Evolutionary conservation across 2,797 vertebrate genomes (phyloP).

Genomic region (Tauraco hartlaubi): DNA sequence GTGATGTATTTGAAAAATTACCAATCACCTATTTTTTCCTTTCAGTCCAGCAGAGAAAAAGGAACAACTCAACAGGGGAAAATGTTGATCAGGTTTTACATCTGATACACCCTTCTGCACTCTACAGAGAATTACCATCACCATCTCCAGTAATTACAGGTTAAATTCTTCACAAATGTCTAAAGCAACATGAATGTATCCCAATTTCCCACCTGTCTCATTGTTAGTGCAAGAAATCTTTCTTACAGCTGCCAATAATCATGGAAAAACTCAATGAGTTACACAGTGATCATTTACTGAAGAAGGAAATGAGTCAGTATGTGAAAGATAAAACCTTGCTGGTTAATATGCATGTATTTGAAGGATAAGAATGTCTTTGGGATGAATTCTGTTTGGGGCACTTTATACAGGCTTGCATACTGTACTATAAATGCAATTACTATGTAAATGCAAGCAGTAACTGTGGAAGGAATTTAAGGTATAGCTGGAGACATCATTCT

Average conservation of each 20-base stretch:
- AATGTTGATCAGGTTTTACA: background rate
- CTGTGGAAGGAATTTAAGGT: background rate
- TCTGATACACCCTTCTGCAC: background rate
- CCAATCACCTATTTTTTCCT: background rate
- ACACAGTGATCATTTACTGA: background rate
- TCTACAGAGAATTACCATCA: background rate
- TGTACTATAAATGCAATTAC: constrained; percentile 28
- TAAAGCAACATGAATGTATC: background rate
- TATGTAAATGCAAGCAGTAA: background rate
- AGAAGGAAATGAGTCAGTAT: background rate
- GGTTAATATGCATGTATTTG: background rate
- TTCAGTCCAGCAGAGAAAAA: background rate
- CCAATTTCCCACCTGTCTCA: background rate
- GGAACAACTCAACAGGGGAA: background rate
- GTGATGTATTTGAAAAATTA: background rate
- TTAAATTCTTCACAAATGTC: background rate
- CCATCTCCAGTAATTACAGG: background rate
- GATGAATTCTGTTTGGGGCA: background rate
- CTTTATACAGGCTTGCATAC: background rate
- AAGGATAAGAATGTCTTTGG: background rate
- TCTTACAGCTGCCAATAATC: background rate
- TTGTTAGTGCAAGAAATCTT: background rate
- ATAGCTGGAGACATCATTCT: background rate
- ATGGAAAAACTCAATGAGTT: background rate
- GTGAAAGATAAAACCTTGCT: constrained; percentile 4